These are phyloP conservation scores for Catharus fuscescens DNA, from an alignment of 2,113 vertebrate species.

Conservation along the genomic window DNA sequence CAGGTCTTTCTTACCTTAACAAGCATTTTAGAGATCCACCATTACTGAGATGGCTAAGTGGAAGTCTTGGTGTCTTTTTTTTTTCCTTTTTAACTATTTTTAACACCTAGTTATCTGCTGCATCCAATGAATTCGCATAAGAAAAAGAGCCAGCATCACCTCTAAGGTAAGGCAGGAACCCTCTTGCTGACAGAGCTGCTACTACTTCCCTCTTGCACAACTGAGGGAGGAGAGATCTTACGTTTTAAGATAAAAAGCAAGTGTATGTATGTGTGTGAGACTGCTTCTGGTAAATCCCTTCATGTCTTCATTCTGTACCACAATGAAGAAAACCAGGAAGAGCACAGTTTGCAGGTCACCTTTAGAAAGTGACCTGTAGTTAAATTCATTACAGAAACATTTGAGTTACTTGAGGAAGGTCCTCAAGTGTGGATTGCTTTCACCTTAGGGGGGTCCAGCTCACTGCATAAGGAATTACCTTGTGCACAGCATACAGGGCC, in stretches of 20 bases:
- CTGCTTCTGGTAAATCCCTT: background rate
- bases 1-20: background rate
- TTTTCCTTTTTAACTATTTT: constrained; percentile 4
- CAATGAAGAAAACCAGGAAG: background rate
- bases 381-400: background rate
- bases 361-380: background rate
- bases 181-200: background rate
- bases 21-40: background rate
- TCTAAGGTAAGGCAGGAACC: constrained; percentile 55
- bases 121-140: constrained; percentile 49
- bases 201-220: background rate
- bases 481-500: background rate
- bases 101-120: constrained; percentile 61
- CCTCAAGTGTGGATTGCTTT: background rate
- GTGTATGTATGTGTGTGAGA: background rate
- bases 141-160: constrained; percentile 18
- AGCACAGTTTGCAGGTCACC: background rate
- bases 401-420: background rate
- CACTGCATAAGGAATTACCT: background rate
- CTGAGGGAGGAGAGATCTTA: background rate
- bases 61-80: constrained; percentile 11
- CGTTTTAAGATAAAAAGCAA: background rate
- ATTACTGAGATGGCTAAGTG: background rate
- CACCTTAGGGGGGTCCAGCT: background rate
- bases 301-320: background rate